Evolutionary conservation across 2,888 invertebrate genomes (phyloP).

Genomic region (Nomada fucata): DNA sequence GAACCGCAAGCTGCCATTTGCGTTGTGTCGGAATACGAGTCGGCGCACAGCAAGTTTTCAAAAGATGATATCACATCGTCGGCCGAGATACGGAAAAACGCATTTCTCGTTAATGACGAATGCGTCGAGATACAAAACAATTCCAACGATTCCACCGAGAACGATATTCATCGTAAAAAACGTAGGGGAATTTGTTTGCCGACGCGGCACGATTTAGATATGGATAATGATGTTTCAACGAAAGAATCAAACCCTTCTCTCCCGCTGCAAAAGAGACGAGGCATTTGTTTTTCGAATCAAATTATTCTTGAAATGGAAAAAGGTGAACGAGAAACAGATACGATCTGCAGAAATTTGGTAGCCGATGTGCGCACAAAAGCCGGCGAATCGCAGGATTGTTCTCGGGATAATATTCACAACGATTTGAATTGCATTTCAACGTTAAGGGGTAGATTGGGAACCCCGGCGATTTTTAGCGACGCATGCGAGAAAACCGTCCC

Average conservation of each 20-base stretch:
- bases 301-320: conserved; percentile 78
- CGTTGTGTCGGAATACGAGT: conserved; percentile 56
- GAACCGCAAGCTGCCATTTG: conserved; percentile 54
- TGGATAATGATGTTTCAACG: conserved; percentile 30
- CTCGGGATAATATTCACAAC: conserved; percentile 18
- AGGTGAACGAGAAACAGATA: conserved; percentile 43
- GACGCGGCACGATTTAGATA: conserved; percentile 84
- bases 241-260: conserved; percentile 18
- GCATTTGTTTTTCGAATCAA: conserved; percentile 86
- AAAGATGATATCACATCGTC: conserved; percentile 48
- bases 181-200: conserved; percentile 85
- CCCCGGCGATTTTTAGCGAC: conserved; percentile 59
- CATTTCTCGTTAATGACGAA: conserved; percentile 11
- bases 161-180: conserved; percentile 73
- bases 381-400: conserved; percentile 37
- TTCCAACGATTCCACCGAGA: conserved; percentile 49
- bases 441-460: conserved; percentile 66
- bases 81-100: conserved; percentile 4
- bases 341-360: conserved; percentile 22
- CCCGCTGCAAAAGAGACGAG: conserved; percentile 85
- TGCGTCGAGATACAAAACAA: conserved; percentile 38
- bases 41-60: conserved; percentile 46
- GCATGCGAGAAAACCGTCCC: conserved; percentile 40
- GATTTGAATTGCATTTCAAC: conserved; percentile 64
- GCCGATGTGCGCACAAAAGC: conserved; percentile 41